Percentiles rank a stretch among this genome's conserved stretches.
Evolutionary conservation across 2,113 vertebrate species (phyloP).

Genomic region (Pungitius pungitius): DNA sequence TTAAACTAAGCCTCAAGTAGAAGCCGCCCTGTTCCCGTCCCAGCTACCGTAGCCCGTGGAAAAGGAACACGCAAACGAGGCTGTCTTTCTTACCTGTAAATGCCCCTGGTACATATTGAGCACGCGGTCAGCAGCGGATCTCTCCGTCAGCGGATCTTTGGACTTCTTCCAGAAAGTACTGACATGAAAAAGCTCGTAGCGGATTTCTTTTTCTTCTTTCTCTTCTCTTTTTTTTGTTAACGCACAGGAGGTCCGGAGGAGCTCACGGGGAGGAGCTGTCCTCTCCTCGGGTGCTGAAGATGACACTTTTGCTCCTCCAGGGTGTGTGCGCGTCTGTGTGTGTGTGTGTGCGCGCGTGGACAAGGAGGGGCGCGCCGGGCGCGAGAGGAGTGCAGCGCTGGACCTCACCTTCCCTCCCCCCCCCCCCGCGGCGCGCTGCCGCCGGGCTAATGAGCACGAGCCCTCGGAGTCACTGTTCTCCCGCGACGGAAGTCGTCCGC

Average conservation of each 20-base stretch:
- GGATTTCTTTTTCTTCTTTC: constrained; percentile 6
- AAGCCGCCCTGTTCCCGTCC: constrained; percentile 5
- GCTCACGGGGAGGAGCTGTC: constrained; percentile 68
- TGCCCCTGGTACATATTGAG: constrained; percentile 88
- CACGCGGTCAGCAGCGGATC: constrained; percentile 59
- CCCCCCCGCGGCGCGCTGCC: constrained; percentile 12
- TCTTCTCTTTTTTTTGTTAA: too few species aligned
- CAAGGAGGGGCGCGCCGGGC: constrained; percentile 36
- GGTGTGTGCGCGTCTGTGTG: neutral
- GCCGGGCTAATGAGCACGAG: constrained; percentile 21
- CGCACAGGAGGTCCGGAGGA: constrained; percentile 46
- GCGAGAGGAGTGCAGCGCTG: constrained; percentile 29
- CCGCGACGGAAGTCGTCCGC: constrained; percentile 45
- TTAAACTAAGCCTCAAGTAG: constrained; percentile 20
- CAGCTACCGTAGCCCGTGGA: constrained; percentile 16
- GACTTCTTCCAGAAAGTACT: constrained; percentile 63
- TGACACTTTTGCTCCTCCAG: constrained; percentile 52
- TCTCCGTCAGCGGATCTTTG: constrained; percentile 61
- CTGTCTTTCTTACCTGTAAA: constrained; percentile 79
- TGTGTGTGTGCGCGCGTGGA: constrained; percentile 14
- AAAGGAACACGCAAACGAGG: neutral
- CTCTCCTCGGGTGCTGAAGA: constrained; percentile 73
- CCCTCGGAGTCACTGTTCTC: neutral
- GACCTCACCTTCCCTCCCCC: constrained; percentile 37
- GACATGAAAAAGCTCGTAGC: constrained; percentile 32